Evolutionary conservation across 1,140 invertebrate species (phyloP), one percentile per base, ranked within the genome.

Genomic region (Scaptomyza pallida): DNA sequence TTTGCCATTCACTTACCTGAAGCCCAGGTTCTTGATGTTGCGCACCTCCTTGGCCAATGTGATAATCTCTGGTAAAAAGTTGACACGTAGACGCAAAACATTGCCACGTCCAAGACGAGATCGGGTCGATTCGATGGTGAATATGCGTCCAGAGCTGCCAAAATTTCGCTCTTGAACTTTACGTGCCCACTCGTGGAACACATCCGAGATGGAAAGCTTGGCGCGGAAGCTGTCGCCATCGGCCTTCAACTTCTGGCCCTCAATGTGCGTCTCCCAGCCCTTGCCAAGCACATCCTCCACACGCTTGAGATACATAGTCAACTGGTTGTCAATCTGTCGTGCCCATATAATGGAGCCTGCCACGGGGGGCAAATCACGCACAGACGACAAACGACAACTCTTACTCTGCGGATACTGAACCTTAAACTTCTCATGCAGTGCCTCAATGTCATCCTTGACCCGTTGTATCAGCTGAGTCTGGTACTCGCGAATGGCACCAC

Each of bases 291-390:
- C 98, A 93, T 99, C 98, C 93, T 99, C 98, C 4, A 99, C 98
- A 70, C 98, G 94, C 89, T 97, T 96, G 86, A 99, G 94, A 91
- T 99, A 99, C 67, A 98, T 97, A 17, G 97, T 98, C n/a, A 99
- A 93, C 92, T 99, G 98, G 71, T 98, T 94, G 92, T 99, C 98
- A 86, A 99, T 99, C 92, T 99, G 98, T 89, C 97, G 97, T 2
- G 98, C 98, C 99, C 99, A 99, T 74, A 99, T 98, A 72, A 99
- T 99, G 48, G 97, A 99, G 0, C 98, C 98, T 35, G 98, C 96
- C 2, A 99, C 97, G 1, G 98, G 98, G 8, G 99, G 99, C 72
- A 99, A 92, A 93, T 99, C 99, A 78, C 97, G 94, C 8, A 97
- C 96, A 73, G 95, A 94, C 55, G 97, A 98, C 93, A 99, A 96